Base-by-base conservation (phyloP, 30 jellyfish, hydroid and myxozoan genomes). In the Pseudorhiza aurosa region DNA sequence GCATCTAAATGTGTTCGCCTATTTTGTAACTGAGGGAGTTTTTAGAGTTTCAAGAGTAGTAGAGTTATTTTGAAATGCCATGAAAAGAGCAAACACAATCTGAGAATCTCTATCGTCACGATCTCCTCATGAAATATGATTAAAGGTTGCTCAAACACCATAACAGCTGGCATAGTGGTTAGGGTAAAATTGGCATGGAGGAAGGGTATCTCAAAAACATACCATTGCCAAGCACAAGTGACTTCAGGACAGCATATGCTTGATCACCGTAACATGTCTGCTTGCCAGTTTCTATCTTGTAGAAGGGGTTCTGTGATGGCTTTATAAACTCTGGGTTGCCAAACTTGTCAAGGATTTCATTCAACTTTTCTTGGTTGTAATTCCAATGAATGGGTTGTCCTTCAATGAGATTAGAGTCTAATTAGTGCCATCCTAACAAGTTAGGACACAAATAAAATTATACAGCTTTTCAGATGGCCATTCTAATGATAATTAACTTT, bases 371-470 rank as follows among this genome's bases (percentile, higher is more conserved):
- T 42, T 36, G 58, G n/a, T 74, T 74, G 77, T 74, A 74, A 26
- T 50, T 56, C 87, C 87, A 74, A 40, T 74, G 87, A 28, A 74
- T 40, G 27, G 87, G 87, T n/a, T 74, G 74, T 76, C 67, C 87
- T 74, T 49, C 11, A 44, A 42, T 2, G 9, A 8, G 14, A 39
- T 29, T 8, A 33, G 17, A 33, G 17, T 19, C 9, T 62, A 62
- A 62, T 12, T 12, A 62, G 17, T 42, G 56, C 9, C 25, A n/a
- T n/a, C n/a, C n/a, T n/a, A n/a, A n/a, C n/a, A n/a, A n/a, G n/a
- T n/a, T n/a, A n/a, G n/a, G n/a, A n/a, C n/a, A n/a, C n/a, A n/a
- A n/a, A n/a, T n/a, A n/a, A n/a, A n/a, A n/a, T n/a, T n/a, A n/a
- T n/a, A n/a, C n/a, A n/a, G 19, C 30, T 8, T 55, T 24, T 8